A percentile compares a stretch with the other conserved stretches of the same genome.
phyloP scores from a whole-genome alignment of 2,888 invertebrate genomes.

The Coelinius sp. region DNA sequence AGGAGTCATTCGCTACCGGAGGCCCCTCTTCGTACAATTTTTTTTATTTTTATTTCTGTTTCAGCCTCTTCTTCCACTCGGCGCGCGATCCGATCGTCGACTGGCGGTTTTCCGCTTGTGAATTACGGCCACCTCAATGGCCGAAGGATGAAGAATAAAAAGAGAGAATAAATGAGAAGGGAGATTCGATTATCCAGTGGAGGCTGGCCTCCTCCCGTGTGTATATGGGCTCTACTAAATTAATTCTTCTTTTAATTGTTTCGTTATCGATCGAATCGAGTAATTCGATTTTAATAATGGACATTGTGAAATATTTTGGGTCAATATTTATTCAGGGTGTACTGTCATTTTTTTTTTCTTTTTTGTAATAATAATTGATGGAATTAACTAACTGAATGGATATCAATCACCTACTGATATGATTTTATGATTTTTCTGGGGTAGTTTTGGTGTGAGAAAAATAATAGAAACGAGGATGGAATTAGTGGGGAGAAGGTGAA shows the following conservation, averaged over 20 bases:
- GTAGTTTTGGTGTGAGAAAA: too few relatives aligned
- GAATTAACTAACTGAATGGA: not conserved
- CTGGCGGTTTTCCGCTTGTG: conserved; percentile 39
- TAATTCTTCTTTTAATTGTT: conserved; percentile 41
- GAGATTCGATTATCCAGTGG: conserved; percentile 40
- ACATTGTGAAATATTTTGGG: conserved; percentile 34
- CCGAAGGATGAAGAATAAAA: conserved; percentile 4
- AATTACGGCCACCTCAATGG: conserved; percentile 39
- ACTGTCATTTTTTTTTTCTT: not conserved
- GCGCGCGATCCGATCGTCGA: conserved; percentile 44
- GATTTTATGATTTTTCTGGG: not conserved
- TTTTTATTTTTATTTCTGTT: conserved; percentile 19
- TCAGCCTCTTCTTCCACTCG: conserved; percentile 15
- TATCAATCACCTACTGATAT: not conserved
- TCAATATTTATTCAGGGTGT: conserved; percentile 39
- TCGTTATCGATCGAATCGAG: conserved; percentile 34
- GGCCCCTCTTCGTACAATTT: conserved; percentile 20
- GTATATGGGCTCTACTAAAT: conserved; percentile 32
- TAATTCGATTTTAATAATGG: conserved; percentile 39
- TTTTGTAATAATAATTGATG: not conserved
- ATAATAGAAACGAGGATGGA: not conserved
- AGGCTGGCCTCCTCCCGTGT: conserved; percentile 8
- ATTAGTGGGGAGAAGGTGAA: not conserved
- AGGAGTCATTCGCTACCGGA: conserved; percentile 34
- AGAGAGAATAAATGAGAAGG: conserved; percentile 12